phyloP scores from a whole-genome alignment of 2,888 invertebrate species.

The Scaptomyza cyrtandrae region DNA sequence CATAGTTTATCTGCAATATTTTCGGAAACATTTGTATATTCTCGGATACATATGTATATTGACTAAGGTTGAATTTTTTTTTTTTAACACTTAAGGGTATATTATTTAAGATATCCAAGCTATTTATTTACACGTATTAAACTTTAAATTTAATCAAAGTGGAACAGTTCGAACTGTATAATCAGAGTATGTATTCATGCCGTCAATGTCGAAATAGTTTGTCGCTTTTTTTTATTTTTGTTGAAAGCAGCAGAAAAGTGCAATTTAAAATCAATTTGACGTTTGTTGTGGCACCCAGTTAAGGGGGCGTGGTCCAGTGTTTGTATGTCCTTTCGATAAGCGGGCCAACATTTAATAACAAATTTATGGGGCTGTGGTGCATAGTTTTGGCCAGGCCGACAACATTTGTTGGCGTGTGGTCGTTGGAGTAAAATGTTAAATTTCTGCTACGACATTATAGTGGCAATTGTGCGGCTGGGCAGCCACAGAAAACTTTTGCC shows the following conservation, averaged over 20 bases:
- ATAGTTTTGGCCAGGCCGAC: conserved; percentile 68
- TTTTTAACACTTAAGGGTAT: too few relatives aligned
- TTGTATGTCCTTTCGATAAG: conserved; percentile 66
- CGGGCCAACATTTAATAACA: conserved; percentile 56
- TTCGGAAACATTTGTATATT: too few relatives aligned
- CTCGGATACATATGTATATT: too few relatives aligned
- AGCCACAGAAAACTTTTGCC: conserved; percentile 72
- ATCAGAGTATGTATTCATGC: not conserved
- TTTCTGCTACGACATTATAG: conserved; percentile 64
- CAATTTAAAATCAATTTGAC: conserved; percentile 79
- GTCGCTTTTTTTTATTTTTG: not conserved
- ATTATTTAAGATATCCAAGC: too few relatives aligned
- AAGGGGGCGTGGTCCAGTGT: conserved; percentile 46
- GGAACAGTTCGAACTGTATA: not conserved
- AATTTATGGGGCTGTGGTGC: conserved; percentile 69
- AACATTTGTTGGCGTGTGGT: conserved; percentile 45
- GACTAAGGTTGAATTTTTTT: too few relatives aligned
- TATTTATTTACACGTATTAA: too few relatives aligned
- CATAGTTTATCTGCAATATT: too few relatives aligned
- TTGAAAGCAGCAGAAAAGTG: conserved; percentile 26
- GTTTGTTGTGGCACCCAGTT: conserved; percentile 39
- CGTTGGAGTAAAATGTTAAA: conserved; percentile 66
- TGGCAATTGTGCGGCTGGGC: conserved; percentile 73
- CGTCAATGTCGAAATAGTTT: not conserved
- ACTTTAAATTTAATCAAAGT: too few relatives aligned